These are phyloP conservation scores for Chymomyza caudatula DNA, from an alignment of 2,888 invertebrate genomes.

Conservation along the genomic window DNA sequence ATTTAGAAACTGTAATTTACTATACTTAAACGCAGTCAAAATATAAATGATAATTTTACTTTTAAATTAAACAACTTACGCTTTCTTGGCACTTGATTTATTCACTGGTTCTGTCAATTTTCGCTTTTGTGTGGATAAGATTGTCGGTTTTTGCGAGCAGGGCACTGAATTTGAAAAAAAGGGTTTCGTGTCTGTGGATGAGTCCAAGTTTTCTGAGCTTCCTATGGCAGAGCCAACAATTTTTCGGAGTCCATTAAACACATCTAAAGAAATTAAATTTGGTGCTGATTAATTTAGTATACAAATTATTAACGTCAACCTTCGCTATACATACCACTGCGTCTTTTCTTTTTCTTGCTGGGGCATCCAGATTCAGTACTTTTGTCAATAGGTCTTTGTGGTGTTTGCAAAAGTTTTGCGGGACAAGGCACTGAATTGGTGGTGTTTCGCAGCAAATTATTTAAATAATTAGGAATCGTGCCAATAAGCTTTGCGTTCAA, in stretches of 20 bases:
- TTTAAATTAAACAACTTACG: slow-evolving; percentile 78
- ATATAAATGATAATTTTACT: background rate
- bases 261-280: slow-evolving; percentile 79
- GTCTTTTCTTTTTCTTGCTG: slow-evolving; percentile 82
- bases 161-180: background rate
- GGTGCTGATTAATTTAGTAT: background rate
- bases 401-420: background rate
- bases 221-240: slow-evolving; percentile 83
- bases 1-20: background rate
- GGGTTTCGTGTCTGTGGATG: slow-evolving; percentile 41
- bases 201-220: slow-evolving; percentile 78
- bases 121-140: slow-evolving; percentile 83
- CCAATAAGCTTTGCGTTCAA: slow-evolving; percentile 88
- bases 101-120: slow-evolving; percentile 80
- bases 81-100: slow-evolving; percentile 84
- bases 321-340: slow-evolving; percentile 89
- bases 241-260: slow-evolving; percentile 87
- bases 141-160: slow-evolving; percentile 44
- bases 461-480: slow-evolving; percentile 82
- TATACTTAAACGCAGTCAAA: background rate
- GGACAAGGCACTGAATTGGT: background rate
- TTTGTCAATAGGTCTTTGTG: background rate
- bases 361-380: slow-evolving; percentile 60
- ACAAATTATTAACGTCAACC: background rate
- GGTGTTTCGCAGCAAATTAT: slow-evolving; percentile 74